Conservation (phyloP, 2,113 vertebrate species). For the Perca schrenkii region DNA sequence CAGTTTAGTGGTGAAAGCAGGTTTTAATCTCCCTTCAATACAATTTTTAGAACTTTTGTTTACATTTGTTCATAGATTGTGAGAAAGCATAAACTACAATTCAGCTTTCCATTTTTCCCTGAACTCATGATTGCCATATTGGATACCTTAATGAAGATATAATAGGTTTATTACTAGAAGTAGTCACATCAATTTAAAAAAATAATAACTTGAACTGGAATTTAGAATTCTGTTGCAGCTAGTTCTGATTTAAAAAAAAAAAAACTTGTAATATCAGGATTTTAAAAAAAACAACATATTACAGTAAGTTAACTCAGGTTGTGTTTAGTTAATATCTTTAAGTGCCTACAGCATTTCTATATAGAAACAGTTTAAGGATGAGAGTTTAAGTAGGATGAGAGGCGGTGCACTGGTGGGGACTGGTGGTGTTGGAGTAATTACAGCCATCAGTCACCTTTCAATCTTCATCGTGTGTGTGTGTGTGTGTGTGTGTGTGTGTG, state of each 20-base stretch:
- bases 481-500: constrained; percentile 25
- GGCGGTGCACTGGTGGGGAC: constrained; percentile 2
- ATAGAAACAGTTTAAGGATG: constrained; percentile 28
- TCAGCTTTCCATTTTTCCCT: background rate
- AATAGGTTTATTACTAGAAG: background rate
- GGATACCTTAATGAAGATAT: background rate
- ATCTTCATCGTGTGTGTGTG: constrained; percentile 19
- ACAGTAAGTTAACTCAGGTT: background rate
- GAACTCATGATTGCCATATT: background rate
- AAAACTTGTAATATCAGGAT: background rate
- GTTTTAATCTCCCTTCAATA: background rate
- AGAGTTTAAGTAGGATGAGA: constrained; percentile 53
- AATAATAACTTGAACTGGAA: background rate
- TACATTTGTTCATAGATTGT: background rate
- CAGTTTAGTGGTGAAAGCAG: background rate
- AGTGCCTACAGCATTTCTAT: constrained; percentile 44
- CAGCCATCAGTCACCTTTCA: constrained; percentile 45
- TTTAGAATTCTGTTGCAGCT: background rate
- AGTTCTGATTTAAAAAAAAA: background rate
- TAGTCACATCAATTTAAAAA: background rate
- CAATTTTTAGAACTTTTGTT: background rate
- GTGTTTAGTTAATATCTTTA: constrained; percentile 49
- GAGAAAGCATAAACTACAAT: no score
- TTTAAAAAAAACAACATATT: background rate
- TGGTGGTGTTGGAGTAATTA: constrained; percentile 52